Evolutionary conservation across 1,140 invertebrate species (phyloP).

Genomic region (Tenebrio molitor): DNA sequence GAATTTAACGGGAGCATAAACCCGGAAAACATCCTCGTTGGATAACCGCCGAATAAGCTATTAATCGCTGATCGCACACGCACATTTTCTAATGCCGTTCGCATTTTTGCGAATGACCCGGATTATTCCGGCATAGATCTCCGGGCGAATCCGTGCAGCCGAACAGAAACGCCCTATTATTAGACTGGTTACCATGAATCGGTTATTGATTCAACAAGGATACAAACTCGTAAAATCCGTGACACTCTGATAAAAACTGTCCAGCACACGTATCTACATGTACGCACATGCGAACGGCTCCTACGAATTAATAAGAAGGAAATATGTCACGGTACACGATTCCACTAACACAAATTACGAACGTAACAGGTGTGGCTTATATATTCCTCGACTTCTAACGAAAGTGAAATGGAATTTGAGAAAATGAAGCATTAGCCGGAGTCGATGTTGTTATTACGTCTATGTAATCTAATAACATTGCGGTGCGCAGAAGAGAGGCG

Average conservation of each 20-base stretch:
- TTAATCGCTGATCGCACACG: too few relatives aligned
- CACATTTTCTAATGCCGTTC: not conserved
- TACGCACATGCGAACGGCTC: not conserved
- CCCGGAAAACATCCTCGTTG: too few relatives aligned
- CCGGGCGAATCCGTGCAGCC: too few relatives aligned
- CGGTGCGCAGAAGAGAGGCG: not conserved
- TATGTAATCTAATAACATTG: slow-evolving; percentile 26
- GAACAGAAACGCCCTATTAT: slow-evolving; percentile 23
- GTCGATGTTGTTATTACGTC: slow-evolving; percentile 37
- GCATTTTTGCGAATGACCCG: not conserved
- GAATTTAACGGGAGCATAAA: too few relatives aligned
- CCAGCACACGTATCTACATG: not conserved
- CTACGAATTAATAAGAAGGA: slow-evolving; percentile 22
- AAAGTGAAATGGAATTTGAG: slow-evolving; percentile 45
- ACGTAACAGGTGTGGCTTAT: slow-evolving; percentile 23
- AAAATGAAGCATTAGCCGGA: slow-evolving; percentile 40
- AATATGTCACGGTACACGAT: slow-evolving; percentile 33
- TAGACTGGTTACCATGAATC: slow-evolving; percentile 33
- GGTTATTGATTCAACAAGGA: slow-evolving; percentile 32
- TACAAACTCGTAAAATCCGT: not conserved
- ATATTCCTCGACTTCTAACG: slow-evolving; percentile 26
- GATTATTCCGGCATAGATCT: slow-evolving; percentile 9
- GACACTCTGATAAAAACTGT: slow-evolving; percentile 3
- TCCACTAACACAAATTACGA: slow-evolving; percentile 43
- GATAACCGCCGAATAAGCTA: too few relatives aligned